Conservation (phyloP, 2,113 vertebrate species). For the Oryctolagus cuniculus region DNA sequence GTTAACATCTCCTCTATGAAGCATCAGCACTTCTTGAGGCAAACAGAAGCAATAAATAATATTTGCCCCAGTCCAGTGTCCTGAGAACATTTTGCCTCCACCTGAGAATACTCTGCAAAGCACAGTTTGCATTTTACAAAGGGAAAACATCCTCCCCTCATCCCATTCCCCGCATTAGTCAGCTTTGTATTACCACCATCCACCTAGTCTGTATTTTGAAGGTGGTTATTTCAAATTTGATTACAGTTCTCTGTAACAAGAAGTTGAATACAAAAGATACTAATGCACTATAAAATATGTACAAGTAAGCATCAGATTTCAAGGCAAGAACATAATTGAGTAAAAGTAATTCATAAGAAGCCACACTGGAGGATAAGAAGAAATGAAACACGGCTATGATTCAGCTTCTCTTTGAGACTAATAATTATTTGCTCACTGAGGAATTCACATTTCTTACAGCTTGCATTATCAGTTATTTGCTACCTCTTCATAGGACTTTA, state of each 20-base stretch:
- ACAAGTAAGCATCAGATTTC: not conserved
- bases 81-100: not conserved
- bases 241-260: constrained; percentile 39
- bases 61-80: not conserved
- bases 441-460: constrained; percentile 46
- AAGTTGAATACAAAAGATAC: constrained; percentile 14
- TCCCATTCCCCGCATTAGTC: not conserved
- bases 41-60: not conserved
- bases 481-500: constrained; percentile 23
- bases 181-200: not conserved
- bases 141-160: not conserved
- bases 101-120: not conserved
- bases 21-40: not conserved
- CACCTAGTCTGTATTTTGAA: constrained; percentile 3
- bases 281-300: constrained; percentile 33
- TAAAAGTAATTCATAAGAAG: not conserved
- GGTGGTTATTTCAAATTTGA: constrained; percentile 19
- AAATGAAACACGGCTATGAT: constrained; percentile 39
- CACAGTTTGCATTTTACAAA: not conserved
- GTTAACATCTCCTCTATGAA: constrained; percentile 13
- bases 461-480: constrained; percentile 20
- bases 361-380: not conserved
- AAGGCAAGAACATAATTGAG: not conserved
- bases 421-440: constrained; percentile 38
- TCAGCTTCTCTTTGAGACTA: constrained; percentile 22